These are phyloP conservation scores for Bubo scandiacus DNA, from an alignment of 2,113 vertebrate species.

Conservation along the genomic window DNA sequence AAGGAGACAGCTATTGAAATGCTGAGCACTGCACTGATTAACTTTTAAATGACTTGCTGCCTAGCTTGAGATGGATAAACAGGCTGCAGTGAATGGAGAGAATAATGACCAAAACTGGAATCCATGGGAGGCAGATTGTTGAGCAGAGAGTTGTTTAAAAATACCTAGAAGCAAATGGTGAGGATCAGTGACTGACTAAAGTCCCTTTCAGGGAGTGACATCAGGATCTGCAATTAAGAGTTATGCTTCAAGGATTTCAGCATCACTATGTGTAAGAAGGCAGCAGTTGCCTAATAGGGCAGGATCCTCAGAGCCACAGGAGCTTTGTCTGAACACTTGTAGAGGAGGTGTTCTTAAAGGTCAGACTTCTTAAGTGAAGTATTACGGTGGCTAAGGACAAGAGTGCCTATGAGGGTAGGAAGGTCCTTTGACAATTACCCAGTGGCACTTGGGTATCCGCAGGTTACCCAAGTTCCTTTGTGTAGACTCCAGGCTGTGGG, in stretches of 20 bases:
- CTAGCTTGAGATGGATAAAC: slow-evolving; percentile 47
- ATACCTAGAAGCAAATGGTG: slow-evolving; percentile 55
- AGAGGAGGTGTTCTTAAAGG: not conserved
- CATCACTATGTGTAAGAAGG: not conserved
- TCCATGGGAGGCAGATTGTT: slow-evolving; percentile 38
- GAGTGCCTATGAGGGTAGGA: not conserved
- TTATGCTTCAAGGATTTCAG: not conserved
- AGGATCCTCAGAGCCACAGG: not conserved
- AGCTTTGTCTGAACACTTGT: not conserved
- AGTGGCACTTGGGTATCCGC: fast-evolving
- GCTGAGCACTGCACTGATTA: slow-evolving; percentile 59
- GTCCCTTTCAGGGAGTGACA: slow-evolving; percentile 12
- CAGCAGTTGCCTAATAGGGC: not conserved
- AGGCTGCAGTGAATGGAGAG: slow-evolving; percentile 30
- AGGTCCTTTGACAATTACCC: not conserved
- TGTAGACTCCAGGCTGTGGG: not conserved
- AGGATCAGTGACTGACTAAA: slow-evolving; percentile 50
- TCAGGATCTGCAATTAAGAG: not conserved
- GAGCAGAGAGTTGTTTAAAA: slow-evolving; percentile 21
- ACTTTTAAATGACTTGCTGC: slow-evolving; percentile 67
- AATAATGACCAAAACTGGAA: slow-evolving; percentile 38
- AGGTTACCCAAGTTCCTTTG: not conserved
- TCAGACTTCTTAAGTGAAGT: not conserved
- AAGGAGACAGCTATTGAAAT: slow-evolving; percentile 59
- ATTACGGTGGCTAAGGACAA: not conserved